phyloP scores from a whole-genome alignment of 2,113 vertebrate species.

The Hippocampus comes region DNA sequence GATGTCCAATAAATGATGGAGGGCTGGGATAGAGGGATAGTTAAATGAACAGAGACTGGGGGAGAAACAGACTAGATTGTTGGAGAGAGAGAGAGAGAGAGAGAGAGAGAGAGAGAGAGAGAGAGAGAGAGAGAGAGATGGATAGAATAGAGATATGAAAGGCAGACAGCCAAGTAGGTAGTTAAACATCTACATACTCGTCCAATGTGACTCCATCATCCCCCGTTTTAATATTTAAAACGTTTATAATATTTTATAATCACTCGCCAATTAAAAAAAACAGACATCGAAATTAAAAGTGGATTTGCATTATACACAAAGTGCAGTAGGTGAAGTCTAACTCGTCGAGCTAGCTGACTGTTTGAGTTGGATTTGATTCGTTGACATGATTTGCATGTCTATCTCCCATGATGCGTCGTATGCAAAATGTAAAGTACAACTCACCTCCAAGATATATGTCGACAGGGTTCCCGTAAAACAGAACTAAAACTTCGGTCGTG shows the following conservation, averaged over 20 bases:
- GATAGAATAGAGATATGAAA: too few species aligned
- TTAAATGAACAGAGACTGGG: too few species aligned
- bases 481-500: neutral
- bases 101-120: too few species aligned
- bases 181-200: too few species aligned
- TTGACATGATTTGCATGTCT: neutral
- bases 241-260: neutral
- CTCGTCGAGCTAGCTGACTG: neutral
- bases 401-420: neutral
- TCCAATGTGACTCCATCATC: too few species aligned
- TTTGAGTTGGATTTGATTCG: neutral
- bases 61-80: too few species aligned
- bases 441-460: neutral
- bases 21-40: too few species aligned
- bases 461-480: neutral
- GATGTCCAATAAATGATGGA: too few species aligned
- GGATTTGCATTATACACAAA: neutral
- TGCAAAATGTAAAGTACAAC: neutral
- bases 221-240: too few species aligned
- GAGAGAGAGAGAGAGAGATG: too few species aligned
- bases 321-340: neutral
- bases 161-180: too few species aligned
- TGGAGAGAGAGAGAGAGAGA: too few species aligned
- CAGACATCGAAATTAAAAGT: neutral
- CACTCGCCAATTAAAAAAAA: neutral